Percentiles rank a stretch among this genome's conserved stretches.
These are phyloP conservation scores for Tragopan temminckii DNA, from an alignment of 2,797 vertebrate species.

Conservation along the genomic window DNA sequence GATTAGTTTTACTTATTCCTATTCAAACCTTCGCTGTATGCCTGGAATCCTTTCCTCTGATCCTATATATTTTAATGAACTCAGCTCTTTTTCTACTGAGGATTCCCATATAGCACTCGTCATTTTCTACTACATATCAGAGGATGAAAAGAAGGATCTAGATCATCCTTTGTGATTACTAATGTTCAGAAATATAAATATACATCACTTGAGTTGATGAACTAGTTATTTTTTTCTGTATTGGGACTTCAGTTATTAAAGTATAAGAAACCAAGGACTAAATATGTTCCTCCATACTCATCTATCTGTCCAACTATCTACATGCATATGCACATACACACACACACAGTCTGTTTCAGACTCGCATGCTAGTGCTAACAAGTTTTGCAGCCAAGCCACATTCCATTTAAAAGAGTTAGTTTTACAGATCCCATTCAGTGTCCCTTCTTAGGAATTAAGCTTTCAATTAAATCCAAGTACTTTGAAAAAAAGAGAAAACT, in stretches of 20 bases:
- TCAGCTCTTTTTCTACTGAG: not conserved
- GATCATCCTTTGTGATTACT: not conserved
- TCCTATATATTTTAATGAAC: not conserved
- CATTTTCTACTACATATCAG: not conserved
- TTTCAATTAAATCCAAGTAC: conserved; percentile 10
- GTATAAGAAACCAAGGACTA: not conserved
- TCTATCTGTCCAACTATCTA: not conserved
- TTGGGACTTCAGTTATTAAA: not conserved
- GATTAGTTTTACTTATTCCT: not conserved
- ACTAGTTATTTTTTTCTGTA: not conserved
- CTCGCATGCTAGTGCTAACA: conserved; percentile 23
- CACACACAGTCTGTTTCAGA: not conserved
- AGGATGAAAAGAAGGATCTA: not conserved
- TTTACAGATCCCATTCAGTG: not conserved
- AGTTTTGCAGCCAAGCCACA: conserved; percentile 48
- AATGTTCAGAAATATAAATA: not conserved
- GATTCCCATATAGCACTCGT: not conserved
- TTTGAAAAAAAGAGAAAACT: not conserved
- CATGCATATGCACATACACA: not conserved
- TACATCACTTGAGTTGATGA: not conserved
- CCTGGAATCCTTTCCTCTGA: not conserved
- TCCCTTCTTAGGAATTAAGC: not conserved
- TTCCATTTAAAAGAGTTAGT: conserved; percentile 40
- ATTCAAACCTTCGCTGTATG: not conserved
- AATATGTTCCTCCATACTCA: not conserved